Percentiles rank a stretch among this genome's conserved stretches.
These are phyloP conservation scores for Copidosoma floridanum DNA, from an alignment of 1,140 invertebrate genomes.

Conservation along the genomic window DNA sequence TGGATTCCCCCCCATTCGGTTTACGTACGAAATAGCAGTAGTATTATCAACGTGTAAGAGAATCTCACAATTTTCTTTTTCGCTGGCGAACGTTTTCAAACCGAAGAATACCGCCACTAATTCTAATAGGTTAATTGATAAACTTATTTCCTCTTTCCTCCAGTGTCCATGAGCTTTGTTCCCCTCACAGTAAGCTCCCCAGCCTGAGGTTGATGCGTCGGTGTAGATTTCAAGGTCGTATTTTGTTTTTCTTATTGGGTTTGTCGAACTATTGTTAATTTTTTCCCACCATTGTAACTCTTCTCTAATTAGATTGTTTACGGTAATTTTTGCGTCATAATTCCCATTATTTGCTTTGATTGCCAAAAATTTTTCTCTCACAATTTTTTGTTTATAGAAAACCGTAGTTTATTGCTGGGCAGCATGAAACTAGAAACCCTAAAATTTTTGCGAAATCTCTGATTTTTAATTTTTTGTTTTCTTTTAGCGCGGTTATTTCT, in stretches of 20 bases:
- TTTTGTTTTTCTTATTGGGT: background rate
- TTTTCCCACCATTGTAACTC: constrained; percentile 17
- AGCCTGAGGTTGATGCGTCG: constrained; percentile 23
- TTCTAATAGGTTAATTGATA: constrained; percentile 24
- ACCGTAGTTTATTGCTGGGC: constrained; percentile 18
- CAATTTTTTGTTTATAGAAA: constrained; percentile 12
- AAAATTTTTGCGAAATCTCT: constrained; percentile 15
- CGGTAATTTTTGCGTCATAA: constrained; percentile 14
- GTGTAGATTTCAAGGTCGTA: constrained; percentile 22
- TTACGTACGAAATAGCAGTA: constrained; percentile 3
- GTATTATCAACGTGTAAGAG: constrained; percentile 10
- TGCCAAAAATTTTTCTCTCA: constrained; percentile 24
- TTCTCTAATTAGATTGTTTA: background rate
- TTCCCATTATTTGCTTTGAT: constrained; percentile 7
- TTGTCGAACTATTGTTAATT: background rate
- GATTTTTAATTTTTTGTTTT: constrained; percentile 4
- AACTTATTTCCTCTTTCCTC: background rate
- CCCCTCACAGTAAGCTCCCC: constrained; percentile 13
- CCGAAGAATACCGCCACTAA: constrained; percentile 21
- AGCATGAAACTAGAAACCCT: constrained; percentile 19
- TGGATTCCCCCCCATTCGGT: constrained; percentile 30
- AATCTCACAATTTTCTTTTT: background rate
- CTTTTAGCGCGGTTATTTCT: background rate
- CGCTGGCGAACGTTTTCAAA: background rate
- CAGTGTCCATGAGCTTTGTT: constrained; percentile 18